Evolutionary conservation across 2,888 invertebrate species (phyloP), one percentile per base, ranked within the genome.

Genomic region (Mythimna ferrago): DNA sequence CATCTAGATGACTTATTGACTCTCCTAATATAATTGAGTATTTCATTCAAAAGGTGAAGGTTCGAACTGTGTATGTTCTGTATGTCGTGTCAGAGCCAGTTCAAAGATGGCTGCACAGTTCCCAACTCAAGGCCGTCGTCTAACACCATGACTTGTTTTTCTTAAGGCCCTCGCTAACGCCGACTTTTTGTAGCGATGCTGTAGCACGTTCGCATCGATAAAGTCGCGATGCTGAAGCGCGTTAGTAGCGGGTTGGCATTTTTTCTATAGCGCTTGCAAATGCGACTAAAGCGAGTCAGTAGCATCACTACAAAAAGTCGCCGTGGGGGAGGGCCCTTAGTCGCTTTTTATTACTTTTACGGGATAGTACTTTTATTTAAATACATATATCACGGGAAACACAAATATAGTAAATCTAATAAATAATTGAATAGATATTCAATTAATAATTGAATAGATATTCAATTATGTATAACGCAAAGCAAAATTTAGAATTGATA

Each of bases 1-100:
- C n/a, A 35, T 71, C 14, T 10, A 32, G 41, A 71, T 41, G 71
- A 70, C 4, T 44, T 58, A 58, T 74, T 44, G 21, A 21, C 38
- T 57, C 44, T 71, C 26, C 57, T 57, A 26, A 56, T 32, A 61
- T 48, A 48, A 21, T 60, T 26, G 2, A 63, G 14, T 61, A 41
- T 61, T 19, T n/a, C 6, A 35, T 6, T 19, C 38, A 26, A 44
- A 53, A 69, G 32, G 11, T 73, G 41, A 58, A 14, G 14, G 67
- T 77, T 32, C 16, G n/a, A 53, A 66, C 48, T 56, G 4, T 21
- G 48, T 35, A 26, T 10, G 51, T 48, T 51, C 66, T 16, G 21
- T 38, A 53, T 38, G 11, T 26, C 21, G 2, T 65, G 75, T 14
- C 7, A 41, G 32, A 9, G 2, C 26, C 6, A 53, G 35, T 16